Conservation (phyloP, 2,797 vertebrate species). For the Eulemur albifrons region DNA sequence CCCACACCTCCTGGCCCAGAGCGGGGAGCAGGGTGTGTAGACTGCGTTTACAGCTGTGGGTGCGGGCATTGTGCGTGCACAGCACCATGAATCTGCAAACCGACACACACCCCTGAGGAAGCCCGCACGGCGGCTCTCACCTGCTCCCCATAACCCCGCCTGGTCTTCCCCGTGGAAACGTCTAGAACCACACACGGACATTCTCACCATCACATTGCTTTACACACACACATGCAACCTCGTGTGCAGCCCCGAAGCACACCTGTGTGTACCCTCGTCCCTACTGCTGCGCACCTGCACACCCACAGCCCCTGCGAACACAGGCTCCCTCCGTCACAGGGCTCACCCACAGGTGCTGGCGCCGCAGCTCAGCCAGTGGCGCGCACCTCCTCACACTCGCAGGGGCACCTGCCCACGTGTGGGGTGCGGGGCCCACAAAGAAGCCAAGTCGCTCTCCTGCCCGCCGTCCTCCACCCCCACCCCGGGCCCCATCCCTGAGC, state of each 20-base stretch:
- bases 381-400: not conserved
- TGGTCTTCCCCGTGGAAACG: not conserved
- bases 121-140: not conserved
- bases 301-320: rapidly evolving
- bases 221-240: not conserved
- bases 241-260: rapidly evolving
- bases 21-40: too few relatives aligned
- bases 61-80: rapidly evolving
- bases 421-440: not conserved
- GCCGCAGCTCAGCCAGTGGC: not conserved
- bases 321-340: rapidly evolving
- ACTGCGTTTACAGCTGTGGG: not conserved
- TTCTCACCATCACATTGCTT: not conserved
- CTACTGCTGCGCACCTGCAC: rapidly evolving
- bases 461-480: not conserved
- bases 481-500: conserved; percentile 19
- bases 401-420: not conserved
- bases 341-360: not conserved
- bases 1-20: rapidly evolving
- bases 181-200: rapidly evolving
- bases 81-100: not conserved
- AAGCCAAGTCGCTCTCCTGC: not conserved
- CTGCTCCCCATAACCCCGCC: not conserved
- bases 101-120: rapidly evolving
- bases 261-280: rapidly evolving